phyloP scores from a whole-genome alignment of 2,888 invertebrate species.

The Drosophila ustulata region DNA sequence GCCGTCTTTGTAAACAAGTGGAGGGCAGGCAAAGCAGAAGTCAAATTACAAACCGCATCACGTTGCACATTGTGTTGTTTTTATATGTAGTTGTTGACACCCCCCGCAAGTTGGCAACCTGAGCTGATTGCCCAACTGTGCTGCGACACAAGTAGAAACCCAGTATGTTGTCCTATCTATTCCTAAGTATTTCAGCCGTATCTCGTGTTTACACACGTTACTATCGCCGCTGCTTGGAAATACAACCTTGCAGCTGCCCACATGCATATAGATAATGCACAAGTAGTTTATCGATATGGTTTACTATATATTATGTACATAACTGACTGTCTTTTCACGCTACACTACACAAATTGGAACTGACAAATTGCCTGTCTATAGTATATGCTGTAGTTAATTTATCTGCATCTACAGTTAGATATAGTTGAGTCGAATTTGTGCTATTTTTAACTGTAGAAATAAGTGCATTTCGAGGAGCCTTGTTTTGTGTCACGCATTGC shows the following conservation, averaged over 20 bases:
- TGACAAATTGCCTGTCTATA: conserved; percentile 27
- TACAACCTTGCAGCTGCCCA: conserved; percentile 40
- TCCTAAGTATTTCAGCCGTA: conserved; percentile 25
- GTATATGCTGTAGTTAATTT: background rate
- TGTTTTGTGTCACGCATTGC: conserved; percentile 15
- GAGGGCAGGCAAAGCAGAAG: conserved; percentile 5
- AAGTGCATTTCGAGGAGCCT: background rate
- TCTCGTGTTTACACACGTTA: conserved; percentile 40
- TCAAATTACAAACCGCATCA: conserved; percentile 15
- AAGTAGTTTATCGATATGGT: background rate
- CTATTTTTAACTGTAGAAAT: conserved; percentile 5
- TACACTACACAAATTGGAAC: conserved; percentile 1
- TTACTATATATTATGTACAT: background rate
- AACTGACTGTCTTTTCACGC: conserved; percentile 10
- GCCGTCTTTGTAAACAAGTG: conserved; percentile 17
- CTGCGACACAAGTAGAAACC: conserved; percentile 5
- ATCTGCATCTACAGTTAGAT: background rate
- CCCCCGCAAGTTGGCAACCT: conserved; percentile 8
- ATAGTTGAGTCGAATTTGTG: background rate
- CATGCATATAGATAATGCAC: conserved; percentile 4
- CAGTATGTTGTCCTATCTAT: conserved; percentile 5
- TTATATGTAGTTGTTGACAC: background rate
- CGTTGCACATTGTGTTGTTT: conserved; percentile 30
- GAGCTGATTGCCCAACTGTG: conserved; percentile 40
- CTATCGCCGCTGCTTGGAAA: conserved; percentile 27